Evolutionary conservation across 1,140 invertebrate genomes (phyloP).

Genomic region (Drosophila grimshawi): DNA sequence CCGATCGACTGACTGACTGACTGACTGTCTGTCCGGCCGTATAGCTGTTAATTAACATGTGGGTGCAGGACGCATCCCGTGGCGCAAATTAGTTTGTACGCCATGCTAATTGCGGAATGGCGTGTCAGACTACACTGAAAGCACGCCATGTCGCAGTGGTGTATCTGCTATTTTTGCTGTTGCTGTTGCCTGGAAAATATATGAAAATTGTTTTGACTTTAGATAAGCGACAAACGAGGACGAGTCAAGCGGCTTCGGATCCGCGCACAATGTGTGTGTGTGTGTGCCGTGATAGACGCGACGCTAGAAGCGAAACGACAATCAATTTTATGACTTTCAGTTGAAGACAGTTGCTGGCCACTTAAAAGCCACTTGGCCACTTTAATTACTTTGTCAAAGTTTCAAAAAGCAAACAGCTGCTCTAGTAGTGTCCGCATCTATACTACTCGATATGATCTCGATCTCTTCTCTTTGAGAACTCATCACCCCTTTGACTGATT

Average conservation of each 20-base stretch:
- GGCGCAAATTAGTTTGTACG: slow-evolving; percentile 83
- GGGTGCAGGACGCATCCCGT: slow-evolving; percentile 69
- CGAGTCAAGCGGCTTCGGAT: slow-evolving; percentile 34
- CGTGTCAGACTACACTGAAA: slow-evolving; percentile 73
- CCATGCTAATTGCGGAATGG: slow-evolving; percentile 81
- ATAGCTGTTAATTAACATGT: slow-evolving; percentile 79
- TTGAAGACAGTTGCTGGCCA: slow-evolving; percentile 57
- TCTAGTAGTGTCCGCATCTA: slow-evolving; percentile 49
- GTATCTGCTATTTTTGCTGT: slow-evolving; percentile 4
- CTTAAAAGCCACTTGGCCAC: slow-evolving; percentile 72
- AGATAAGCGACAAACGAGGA: slow-evolving; percentile 74
- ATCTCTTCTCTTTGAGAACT: slow-evolving; percentile 1
- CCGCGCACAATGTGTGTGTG: slow-evolving; percentile 1
- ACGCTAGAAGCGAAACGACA: slow-evolving; percentile 65
- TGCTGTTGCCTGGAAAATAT: slow-evolving; percentile 61
- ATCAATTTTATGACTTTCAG: slow-evolving; percentile 77
- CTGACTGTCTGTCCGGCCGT: not conserved
- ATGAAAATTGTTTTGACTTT: slow-evolving; percentile 84
- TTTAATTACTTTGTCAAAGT: slow-evolving; percentile 62
- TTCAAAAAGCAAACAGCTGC: slow-evolving; percentile 56
- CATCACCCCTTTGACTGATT: slow-evolving; percentile 40
- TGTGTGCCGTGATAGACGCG: slow-evolving; percentile 72
- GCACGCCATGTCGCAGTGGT: slow-evolving; percentile 37
- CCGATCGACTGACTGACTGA: slow-evolving; percentile 5
- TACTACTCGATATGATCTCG: slow-evolving; percentile 23